Conservation (phyloP, 2,113 vertebrate species). For the Saiga tatarica region DNA sequence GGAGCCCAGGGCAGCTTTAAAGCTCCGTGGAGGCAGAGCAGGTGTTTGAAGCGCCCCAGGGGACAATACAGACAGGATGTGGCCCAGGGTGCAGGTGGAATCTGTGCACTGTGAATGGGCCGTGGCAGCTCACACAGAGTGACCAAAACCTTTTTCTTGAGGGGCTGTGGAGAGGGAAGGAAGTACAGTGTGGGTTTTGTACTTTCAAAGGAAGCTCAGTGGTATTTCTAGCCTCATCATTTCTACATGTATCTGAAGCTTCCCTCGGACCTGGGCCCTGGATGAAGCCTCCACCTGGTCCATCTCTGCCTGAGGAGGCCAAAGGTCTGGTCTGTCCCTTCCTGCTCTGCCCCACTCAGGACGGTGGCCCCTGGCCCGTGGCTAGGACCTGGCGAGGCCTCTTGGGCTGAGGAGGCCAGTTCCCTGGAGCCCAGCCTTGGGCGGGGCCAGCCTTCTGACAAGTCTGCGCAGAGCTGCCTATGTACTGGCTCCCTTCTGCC, state of each 20-base stretch:
- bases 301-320: neutral
- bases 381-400: neutral
- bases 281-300: neutral
- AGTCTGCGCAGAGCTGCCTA: neutral
- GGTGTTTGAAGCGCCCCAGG: neutral
- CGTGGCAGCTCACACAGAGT: accelerated
- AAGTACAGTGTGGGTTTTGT: neutral
- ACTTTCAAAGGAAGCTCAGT: constrained; percentile 7
- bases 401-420: neutral
- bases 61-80: neutral
- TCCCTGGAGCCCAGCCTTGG: neutral
- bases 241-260: neutral
- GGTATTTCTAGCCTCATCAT: neutral
- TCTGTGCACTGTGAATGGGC: neutral
- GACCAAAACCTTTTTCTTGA: neutral
- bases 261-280: neutral
- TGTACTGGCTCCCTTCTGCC: neutral
- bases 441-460: neutral
- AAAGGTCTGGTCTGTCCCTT: neutral
- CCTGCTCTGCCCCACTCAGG: neutral
- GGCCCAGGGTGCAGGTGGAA: neutral
- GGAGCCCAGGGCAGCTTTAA: neutral
- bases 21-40: neutral
- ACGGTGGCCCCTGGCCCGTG: neutral
- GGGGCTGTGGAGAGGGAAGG: neutral